phyloP scores from a whole-genome alignment of 2,113 vertebrate species.

The Ornithorhynchus anatinus region DNA sequence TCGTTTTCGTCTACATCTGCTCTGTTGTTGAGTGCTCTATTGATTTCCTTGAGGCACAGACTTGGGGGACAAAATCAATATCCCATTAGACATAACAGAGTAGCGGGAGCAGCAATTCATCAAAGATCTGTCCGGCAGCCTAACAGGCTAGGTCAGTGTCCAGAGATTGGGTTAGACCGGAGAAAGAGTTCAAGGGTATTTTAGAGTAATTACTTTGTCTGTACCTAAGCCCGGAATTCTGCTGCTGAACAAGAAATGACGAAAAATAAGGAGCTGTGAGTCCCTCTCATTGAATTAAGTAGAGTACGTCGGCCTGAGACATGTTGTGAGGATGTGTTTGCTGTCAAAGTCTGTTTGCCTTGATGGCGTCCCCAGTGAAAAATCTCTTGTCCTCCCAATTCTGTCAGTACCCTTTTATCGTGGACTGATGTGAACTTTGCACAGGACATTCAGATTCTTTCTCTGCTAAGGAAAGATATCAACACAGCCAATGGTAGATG shows the following conservation, averaged over 20 bases:
- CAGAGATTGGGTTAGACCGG: neutral
- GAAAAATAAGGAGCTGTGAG: neutral
- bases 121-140: neutral
- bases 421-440: no score
- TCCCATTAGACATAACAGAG: slow-evolving; percentile 47
- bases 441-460: no score
- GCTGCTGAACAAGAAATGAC: neutral
- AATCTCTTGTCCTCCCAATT: slow-evolving; percentile 1
- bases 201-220: neutral
- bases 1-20: slow-evolving; percentile 29
- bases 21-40: slow-evolving; percentile 35
- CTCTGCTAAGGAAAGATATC: no score
- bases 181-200: neutral
- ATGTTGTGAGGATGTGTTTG: neutral
- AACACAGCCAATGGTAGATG: no score
- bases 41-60: slow-evolving; percentile 40
- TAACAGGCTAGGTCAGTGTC: neutral
- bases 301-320: neutral
- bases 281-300: slow-evolving; percentile 20
- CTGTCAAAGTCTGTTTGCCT: neutral
- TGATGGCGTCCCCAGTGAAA: neutral
- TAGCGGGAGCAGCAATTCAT: neutral
- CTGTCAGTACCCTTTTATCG: no score
- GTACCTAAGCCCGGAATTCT: neutral
- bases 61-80: slow-evolving; percentile 56